Conservation (phyloP, 2,113 vertebrate species). For the Pipa parva region DNA sequence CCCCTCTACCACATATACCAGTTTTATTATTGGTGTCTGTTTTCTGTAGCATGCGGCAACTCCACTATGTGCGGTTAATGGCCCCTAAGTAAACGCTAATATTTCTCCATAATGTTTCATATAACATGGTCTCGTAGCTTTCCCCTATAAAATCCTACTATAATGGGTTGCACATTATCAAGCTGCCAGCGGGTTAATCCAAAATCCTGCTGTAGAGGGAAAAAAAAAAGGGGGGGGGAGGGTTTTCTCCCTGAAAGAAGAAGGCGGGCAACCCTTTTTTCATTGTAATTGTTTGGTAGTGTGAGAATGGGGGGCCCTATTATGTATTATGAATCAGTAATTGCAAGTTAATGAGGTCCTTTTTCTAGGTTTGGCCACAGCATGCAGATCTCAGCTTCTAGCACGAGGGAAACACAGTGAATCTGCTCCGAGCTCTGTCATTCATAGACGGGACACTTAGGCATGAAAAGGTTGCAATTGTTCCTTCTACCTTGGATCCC, state of each 20-base stretch:
- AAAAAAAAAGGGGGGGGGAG: conserved; percentile 7
- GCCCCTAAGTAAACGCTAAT: too few relatives aligned
- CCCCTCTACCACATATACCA: too few relatives aligned
- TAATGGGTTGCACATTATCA: neutral
- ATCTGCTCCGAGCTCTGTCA: conserved; percentile 20
- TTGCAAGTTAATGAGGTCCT: conserved; percentile 40
- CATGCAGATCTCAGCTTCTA: conserved; percentile 32
- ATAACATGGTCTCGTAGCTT: too few relatives aligned
- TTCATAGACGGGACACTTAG: conserved; percentile 35
- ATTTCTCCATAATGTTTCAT: too few relatives aligned
- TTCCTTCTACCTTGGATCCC: conserved; percentile 45
- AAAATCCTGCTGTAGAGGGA: neutral
- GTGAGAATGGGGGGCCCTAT: conserved; percentile 22
- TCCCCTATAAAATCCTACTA: too few relatives aligned
- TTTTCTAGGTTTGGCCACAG: conserved; percentile 15
- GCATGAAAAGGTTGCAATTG: conserved; percentile 34
- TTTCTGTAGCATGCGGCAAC: too few relatives aligned
- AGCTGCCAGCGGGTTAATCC: conserved; percentile 28
- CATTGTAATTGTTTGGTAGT: conserved; percentile 17
- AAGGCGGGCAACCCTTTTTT: conserved; percentile 27
- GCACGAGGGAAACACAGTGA: conserved; percentile 22
- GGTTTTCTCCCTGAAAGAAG: conserved; percentile 18
- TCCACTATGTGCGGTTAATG: too few relatives aligned
- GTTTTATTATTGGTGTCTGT: too few relatives aligned
- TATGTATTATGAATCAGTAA: conserved; percentile 34